Percentiles rank a stretch among this genome's conserved stretches.
These are phyloP conservation scores for Manis javanica DNA, from an alignment of 2,797 vertebrate species.

Conservation along the genomic window DNA sequence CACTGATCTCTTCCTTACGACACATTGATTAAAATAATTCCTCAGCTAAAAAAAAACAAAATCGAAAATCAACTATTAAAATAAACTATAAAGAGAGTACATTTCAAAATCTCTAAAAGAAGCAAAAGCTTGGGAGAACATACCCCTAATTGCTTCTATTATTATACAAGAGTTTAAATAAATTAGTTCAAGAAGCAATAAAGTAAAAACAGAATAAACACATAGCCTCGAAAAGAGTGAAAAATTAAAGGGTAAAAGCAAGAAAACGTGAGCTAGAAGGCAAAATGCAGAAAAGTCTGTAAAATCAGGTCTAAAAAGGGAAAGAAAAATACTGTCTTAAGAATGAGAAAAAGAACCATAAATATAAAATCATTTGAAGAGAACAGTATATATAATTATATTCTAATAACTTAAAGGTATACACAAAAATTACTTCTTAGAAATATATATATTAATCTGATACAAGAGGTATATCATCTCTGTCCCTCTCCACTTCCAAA, in stretches of 20 bases:
- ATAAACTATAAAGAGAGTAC: slow-evolving; percentile 27
- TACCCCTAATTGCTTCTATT: slow-evolving; percentile 1
- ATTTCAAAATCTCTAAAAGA: slow-evolving; percentile 37
- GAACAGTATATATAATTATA: not conserved
- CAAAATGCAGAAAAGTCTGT: not conserved
- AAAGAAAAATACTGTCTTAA: not conserved
- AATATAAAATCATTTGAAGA: slow-evolving; percentile 43
- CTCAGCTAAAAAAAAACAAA: not conserved
- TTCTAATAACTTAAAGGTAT: not conserved
- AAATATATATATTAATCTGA: slow-evolving; percentile 41
- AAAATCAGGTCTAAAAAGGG: not conserved
- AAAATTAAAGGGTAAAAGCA: not conserved
- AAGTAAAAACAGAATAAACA: not conserved
- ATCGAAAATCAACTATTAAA: not conserved
- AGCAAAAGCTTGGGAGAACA: not conserved
- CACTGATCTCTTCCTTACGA: not conserved
- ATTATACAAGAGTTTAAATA: not conserved
- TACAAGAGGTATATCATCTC: not conserved
- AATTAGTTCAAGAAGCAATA: not conserved
- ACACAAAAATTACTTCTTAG: not conserved
- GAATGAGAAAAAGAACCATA: not conserved
- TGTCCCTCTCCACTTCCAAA: not conserved
- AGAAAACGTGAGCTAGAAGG: not conserved
- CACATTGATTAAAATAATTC: not conserved
- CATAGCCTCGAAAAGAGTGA: not conserved